Conservation (phyloP, 2,113 vertebrate species). For the Axis porcinus region DNA sequence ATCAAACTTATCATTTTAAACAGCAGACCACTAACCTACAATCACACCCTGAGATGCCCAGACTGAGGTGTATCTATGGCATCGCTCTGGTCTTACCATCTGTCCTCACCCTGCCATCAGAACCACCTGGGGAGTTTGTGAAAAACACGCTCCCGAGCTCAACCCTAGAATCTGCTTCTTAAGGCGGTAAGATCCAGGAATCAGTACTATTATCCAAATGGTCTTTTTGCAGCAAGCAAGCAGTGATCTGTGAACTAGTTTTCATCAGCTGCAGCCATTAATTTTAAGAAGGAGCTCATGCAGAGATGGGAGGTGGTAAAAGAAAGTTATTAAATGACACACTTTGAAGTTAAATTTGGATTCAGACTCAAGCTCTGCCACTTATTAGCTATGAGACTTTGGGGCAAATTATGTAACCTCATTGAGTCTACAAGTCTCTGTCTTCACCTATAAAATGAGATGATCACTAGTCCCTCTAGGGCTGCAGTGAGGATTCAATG, state of each 20-base stretch:
- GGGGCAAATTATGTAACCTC: not conserved
- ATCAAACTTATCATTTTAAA: not conserved
- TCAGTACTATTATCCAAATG: not conserved
- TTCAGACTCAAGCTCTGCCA: not conserved
- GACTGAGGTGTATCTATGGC: accelerated
- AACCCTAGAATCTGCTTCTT: not conserved
- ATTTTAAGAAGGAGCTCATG: not conserved
- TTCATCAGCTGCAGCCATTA: not conserved
- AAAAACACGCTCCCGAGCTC: not conserved
- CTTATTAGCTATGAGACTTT: not conserved
- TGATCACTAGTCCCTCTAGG: no score
- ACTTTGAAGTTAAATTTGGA: not conserved
- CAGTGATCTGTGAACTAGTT: not conserved
- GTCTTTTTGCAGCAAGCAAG: not conserved
- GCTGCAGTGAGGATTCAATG: not conserved
- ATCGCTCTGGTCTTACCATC: not conserved
- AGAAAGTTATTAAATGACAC: not conserved
- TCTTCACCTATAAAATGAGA: not conserved
- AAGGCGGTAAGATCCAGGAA: not conserved
- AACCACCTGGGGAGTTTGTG: not conserved
- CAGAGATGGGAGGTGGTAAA: not conserved
- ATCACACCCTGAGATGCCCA: accelerated
- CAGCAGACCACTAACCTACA: not conserved
- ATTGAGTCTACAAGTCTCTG: not conserved
- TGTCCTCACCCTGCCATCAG: not conserved